Evolutionary conservation across 2,797 vertebrate species (phyloP).

Genomic region (Clangula hyemalis): DNA sequence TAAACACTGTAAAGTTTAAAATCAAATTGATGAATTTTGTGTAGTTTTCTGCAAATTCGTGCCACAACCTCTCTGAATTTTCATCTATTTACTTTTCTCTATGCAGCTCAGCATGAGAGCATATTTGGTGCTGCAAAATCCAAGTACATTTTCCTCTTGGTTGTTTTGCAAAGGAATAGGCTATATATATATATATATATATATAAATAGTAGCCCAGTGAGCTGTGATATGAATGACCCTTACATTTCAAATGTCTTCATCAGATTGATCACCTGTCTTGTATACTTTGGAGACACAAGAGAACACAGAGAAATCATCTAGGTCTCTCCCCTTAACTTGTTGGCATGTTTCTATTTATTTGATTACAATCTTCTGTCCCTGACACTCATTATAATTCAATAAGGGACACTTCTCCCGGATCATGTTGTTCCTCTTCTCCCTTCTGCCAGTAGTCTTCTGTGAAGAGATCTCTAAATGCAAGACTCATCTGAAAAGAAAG

Average conservation of each 20-base stretch:
- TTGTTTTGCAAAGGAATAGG: background rate
- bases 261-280: background rate
- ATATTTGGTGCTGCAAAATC: background rate
- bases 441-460: background rate
- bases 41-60: background rate
- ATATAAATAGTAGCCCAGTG: background rate
- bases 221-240: background rate
- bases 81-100: background rate
- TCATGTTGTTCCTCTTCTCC: background rate
- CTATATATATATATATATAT: background rate
- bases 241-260: background rate
- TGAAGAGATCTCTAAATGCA: background rate
- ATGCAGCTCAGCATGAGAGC: background rate
- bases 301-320: background rate
- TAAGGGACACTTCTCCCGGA: background rate
- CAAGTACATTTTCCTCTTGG: background rate
- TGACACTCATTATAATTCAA: background rate
- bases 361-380: background rate
- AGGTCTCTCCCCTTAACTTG: background rate
- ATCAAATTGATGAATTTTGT: background rate
- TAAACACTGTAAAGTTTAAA: background rate
- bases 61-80: background rate
- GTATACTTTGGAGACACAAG: background rate
- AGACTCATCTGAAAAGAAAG: background rate
- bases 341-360: background rate